phyloP scores from a whole-genome alignment of 2,888 invertebrate genomes.

The Agrilus cyanescens region DNA sequence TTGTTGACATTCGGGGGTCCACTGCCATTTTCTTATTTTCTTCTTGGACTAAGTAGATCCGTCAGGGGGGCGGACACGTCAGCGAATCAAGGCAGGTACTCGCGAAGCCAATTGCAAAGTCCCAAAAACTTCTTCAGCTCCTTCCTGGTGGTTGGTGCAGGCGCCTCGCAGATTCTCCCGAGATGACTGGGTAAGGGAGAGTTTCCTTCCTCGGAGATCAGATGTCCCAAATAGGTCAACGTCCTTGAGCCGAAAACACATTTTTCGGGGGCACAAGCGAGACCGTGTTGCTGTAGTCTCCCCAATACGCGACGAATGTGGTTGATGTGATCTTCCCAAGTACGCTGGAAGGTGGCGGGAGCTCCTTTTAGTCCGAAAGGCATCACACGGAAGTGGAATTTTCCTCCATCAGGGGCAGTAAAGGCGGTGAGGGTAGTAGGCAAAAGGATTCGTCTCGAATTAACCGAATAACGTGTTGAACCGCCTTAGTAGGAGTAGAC shows the following conservation, averaged over 20 bases:
- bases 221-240: no score
- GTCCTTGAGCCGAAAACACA: no score
- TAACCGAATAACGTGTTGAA: no score
- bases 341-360: slow-evolving; percentile 19
- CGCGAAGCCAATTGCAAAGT: slow-evolving; percentile 16
- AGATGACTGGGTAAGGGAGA: no score
- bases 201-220: no score
- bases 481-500: no score
- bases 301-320: slow-evolving; percentile 14
- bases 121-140: slow-evolving; percentile 18
- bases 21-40: slow-evolving; percentile 8
- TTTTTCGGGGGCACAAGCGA: slow-evolving; percentile 6
- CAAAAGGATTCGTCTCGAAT: not conserved
- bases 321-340: slow-evolving; percentile 10
- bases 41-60: no score
- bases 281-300: slow-evolving; percentile 10
- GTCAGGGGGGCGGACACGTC: slow-evolving; percentile 16
- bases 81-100: slow-evolving; percentile 17
- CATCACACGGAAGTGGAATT: slow-evolving; percentile 21
- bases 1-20: slow-evolving; percentile 8
- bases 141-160: no score
- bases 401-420: not conserved
- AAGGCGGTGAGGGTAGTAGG: not conserved
- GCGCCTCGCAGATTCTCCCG: no score
- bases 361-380: slow-evolving; percentile 22